Base-by-base conservation (phyloP, 2,113 vertebrate genomes). In the Hucho hucho region DNA sequence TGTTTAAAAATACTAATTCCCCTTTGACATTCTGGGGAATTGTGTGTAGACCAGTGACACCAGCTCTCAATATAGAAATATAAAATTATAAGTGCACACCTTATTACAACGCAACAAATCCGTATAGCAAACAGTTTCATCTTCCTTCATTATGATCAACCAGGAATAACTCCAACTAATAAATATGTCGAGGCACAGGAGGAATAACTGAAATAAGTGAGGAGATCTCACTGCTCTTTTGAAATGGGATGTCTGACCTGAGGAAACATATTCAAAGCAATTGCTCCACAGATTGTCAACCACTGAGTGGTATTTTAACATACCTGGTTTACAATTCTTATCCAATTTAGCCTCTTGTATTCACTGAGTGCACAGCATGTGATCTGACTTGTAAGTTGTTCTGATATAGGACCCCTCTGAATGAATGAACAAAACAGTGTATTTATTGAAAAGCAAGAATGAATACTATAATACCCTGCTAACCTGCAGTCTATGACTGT, bases 301-400 rank as follows among this genome's bases (percentile, higher is more conserved):
- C 53, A 16, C 53, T 56, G 53, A 56, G 53, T 56, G 53, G 53
- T 56, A 56, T 20, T 56, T 56, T 56, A 14, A 5, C 4, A 56
- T 56, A 49, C 1, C 47, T 6, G 26, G 22, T n/a, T 65, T 67
- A 20, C 65, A 67, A 43, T 67, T 67, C 16, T n/a, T 22, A 67
- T 67, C 65, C 29, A 43, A 37, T 67, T 67, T 43, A 13, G 65
- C 24, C 64, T 14, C 5, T 14, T 65, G 64, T 29, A 29, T 65
- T 28, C 24, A 65, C 16, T 25, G 26, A 28, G 24, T 65, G 26
- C 64, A 18, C 26, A 14, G 53, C 16, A 29, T 29, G 64, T 65
- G 65, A 67, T 29, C 65, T 67, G 65, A 67, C 29, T 67, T 37
- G 65, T 67, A 37, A n/a, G 20, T 67, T 67, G 18, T 37, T n/a